Evolutionary conservation across 2,888 invertebrate genomes (phyloP), one percentile per base, ranked within the genome.

Genomic region (Onthophagus sagittarius): DNA sequence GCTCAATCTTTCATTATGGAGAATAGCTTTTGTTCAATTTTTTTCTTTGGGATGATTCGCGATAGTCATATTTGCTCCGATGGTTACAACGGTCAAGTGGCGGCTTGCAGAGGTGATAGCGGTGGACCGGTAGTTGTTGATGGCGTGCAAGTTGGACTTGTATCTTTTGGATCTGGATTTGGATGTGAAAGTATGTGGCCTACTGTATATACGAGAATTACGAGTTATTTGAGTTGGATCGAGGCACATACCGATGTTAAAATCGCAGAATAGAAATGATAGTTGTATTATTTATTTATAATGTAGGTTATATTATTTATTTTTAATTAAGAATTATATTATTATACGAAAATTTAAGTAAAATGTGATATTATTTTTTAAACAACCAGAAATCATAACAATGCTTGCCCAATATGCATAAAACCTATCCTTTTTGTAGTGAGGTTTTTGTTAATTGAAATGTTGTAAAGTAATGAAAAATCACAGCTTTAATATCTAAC

Each of bases 91-190:
- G 81, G 82, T 0, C 83, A 84, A 0, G 84, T 83, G 13, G 86
- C 87, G 0, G 87, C 87, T 0, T 89, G 89, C 75, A 87, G 85
- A 53, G 88, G 87, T 0, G 87, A 87, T 75, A 86, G 86, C 7
- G 86, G 85, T 64, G 85, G 85, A 31, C 77, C 81, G 14, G 70
- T 78, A 63, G 74, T 74, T 23, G 7, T 70, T 9, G 63, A 73
- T 5, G 69, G 71, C 11, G 71, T 70, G 63, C 76, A 76, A 67
- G 74, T 77, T 73, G 83, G 83, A 31, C 78, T 84, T 71, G 82
- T 80, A 9, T 83, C 83, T 5, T 83, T 81, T 76, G 83, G 82
- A 7, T 79, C 79, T 72, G 77, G 78, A 63, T 81, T 83, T 65
- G 86, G 86, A 4, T 86, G 86, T 77, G 81, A 82, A 71, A 74